Evolutionary conservation across 2,113 vertebrate species (phyloP).

Genomic region (Pteruthius melanotis): DNA sequence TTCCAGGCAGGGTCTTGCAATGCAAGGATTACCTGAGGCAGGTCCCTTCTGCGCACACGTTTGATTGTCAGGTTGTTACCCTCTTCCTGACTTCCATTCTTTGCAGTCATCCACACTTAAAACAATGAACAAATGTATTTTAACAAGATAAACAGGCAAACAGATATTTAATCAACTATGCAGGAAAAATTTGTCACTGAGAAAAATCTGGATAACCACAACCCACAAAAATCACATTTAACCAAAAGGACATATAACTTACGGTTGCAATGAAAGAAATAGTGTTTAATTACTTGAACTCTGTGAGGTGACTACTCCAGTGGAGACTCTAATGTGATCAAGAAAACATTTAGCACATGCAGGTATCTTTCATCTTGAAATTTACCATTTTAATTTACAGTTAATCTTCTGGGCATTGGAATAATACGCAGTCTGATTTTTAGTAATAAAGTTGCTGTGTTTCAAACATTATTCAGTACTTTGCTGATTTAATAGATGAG

Average conservation of each 20-base stretch:
- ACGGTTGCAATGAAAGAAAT: background rate
- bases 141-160: constrained; percentile 35
- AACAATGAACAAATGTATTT: background rate
- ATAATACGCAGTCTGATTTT: background rate
- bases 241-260: background rate
- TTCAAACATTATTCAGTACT: background rate
- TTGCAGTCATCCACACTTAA: background rate
- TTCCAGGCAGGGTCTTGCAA: background rate
- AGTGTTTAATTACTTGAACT: constrained; percentile 2
- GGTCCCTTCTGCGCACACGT: background rate
- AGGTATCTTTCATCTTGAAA: background rate
- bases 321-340: background rate
- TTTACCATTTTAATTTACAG: background rate
- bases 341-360: background rate
- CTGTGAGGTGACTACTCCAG: background rate
- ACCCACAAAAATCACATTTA: background rate
- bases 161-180: constrained; percentile 52
- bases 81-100: background rate
- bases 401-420: background rate
- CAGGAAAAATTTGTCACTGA: constrained; percentile 19
- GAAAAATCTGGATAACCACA: background rate
- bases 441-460: background rate
- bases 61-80: background rate
- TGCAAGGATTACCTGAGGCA: background rate
- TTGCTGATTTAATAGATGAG: background rate